Evolutionary conservation across 2,113 vertebrate genomes (phyloP), one percentile per base, ranked within the genome.

Genomic region (Rostratula benghalensis): DNA sequence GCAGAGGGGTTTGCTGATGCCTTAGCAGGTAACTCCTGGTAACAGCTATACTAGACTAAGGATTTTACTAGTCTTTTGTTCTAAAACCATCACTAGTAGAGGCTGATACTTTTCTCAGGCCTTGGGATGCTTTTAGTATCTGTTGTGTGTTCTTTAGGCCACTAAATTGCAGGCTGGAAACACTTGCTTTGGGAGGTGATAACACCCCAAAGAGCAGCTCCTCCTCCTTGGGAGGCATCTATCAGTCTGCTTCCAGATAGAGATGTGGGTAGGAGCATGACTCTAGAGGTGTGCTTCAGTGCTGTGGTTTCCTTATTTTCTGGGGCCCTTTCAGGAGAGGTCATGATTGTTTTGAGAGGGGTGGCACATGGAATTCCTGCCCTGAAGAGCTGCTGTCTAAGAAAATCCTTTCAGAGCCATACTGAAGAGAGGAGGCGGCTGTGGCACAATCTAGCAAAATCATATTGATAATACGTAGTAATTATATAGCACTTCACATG

Each of bases 401-500:
- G 91, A 61, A 94, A 93, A 67, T 50, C 65, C 91, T 56, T 51
- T 92, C 56, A 21, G 30, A 91, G 22, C 61, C 54, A 54, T 45
- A 65, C 56, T 45, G 80, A 88, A 57, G 75, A 73, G 89, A 87
- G 63, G 91, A 94, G 90, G 89, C 20, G 69, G 73, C 64, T 78
- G 87, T 33, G 48, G 51, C 69, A 93, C 92, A 95, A 96, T 97
- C 90, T 89, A 92, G 71, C 91, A 91, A 94, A 97, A 96, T 97
- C 96, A 94, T 94, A 96, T 97, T 97, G 97, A 90, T 92, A 93
- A 93, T 87, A 88, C 0, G 18, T 95, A 75, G 96, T 90, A 97
- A 97, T 97, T 97, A 96, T 61, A 87, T 80, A 54, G 70, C 91
- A 95, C 95, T 95, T 95, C 96, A 96, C 90, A 90, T 31, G 91